phyloP scores from a whole-genome alignment of 2,888 invertebrate genomes.

The Rutpela maculata region DNA sequence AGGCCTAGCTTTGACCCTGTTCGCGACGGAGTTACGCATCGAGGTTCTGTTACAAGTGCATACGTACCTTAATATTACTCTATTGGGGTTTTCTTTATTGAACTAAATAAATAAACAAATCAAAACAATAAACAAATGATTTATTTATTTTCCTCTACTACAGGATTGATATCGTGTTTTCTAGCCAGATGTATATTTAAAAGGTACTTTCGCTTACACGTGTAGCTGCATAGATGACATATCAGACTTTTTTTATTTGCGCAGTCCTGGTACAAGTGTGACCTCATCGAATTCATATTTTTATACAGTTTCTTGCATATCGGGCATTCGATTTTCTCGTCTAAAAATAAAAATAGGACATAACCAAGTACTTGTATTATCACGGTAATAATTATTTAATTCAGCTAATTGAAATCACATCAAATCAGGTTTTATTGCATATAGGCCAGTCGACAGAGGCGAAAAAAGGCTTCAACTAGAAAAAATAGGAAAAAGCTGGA shows the following conservation, averaged over 20 bases:
- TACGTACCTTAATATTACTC: too few relatives aligned
- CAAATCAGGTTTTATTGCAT: too few relatives aligned
- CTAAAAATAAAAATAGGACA: slow-evolving; percentile 10
- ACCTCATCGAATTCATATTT: slow-evolving; percentile 47
- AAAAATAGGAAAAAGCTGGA: too few relatives aligned
- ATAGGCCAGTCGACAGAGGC: too few relatives aligned
- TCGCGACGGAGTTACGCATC: too few relatives aligned
- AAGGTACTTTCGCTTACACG: slow-evolving; percentile 1
- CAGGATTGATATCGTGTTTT: neutral
- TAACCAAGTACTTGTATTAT: neutral
- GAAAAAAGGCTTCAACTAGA: too few relatives aligned
- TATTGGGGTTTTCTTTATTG: too few relatives aligned
- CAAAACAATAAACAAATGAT: neutral
- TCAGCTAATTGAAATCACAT: too few relatives aligned
- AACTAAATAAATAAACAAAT: too few relatives aligned
- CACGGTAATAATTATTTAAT: neutral
- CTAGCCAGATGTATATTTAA: neutral
- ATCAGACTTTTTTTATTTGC: slow-evolving; percentile 69
- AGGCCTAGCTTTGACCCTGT: too few relatives aligned
- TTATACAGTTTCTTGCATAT: slow-evolving; percentile 48
- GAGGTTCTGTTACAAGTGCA: too few relatives aligned
- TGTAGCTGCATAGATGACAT: slow-evolving; percentile 60
- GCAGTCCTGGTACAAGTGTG: slow-evolving; percentile 50
- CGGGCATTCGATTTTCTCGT: slow-evolving; percentile 34
- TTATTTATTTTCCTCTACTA: neutral